A percentile compares a stretch with the other conserved stretches of the same genome.
Conservation (phyloP, 1,140 invertebrate species). For the Bombus turneri region DNA sequence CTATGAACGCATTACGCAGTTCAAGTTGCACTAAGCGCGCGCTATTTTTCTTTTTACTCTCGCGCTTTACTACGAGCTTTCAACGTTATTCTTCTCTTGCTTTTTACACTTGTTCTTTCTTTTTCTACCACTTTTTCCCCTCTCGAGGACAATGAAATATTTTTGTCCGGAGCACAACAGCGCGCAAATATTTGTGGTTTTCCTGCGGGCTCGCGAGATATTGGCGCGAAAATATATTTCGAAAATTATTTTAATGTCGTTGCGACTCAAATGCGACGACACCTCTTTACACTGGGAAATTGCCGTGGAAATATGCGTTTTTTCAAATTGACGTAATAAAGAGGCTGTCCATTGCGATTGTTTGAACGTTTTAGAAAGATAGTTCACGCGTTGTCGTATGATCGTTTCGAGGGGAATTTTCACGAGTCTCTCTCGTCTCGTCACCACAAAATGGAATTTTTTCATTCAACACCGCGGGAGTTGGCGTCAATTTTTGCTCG, state of each 20-base stretch:
- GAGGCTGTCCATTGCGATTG: background rate
- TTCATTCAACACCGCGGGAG: background rate
- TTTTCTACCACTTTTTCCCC: background rate
- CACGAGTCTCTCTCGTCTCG: background rate
- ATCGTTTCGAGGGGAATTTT: background rate
- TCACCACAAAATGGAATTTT: background rate
- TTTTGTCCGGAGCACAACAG: background rate
- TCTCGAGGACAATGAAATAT: slow-evolving; percentile 11
- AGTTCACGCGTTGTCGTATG: background rate
- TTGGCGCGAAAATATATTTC: background rate
- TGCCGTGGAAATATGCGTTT: too few relatives aligned
- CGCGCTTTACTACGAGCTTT: background rate
- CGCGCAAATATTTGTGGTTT: too few relatives aligned
- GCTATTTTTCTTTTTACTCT: background rate
- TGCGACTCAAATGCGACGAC: too few relatives aligned
- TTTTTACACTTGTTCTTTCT: too few relatives aligned
- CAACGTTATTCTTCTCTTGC: background rate
- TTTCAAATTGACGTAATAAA: too few relatives aligned
- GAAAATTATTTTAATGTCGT: too few relatives aligned
- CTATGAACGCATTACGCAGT: slow-evolving; percentile 44
- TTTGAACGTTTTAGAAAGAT: background rate
- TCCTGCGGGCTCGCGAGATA: background rate
- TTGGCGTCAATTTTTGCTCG: background rate
- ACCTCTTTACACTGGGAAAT: too few relatives aligned
- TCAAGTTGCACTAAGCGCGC: background rate